Evolutionary conservation across 2,113 vertebrate species (phyloP).

Genomic region (Saccopteryx leptura): DNA sequence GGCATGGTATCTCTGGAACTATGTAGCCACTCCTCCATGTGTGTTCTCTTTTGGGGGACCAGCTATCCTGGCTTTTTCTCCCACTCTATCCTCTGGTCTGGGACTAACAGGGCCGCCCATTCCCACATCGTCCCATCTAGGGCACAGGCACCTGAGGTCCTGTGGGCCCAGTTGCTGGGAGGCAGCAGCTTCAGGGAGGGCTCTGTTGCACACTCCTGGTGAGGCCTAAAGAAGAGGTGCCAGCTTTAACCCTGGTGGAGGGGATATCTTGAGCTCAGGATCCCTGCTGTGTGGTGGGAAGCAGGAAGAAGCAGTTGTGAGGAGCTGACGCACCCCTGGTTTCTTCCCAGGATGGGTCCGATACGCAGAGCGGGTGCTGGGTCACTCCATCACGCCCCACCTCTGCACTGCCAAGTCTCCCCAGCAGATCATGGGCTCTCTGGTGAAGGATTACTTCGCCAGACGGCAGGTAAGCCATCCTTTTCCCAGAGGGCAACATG

Average conservation of each 20-base stretch:
- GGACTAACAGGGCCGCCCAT: neutral
- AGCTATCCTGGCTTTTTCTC: neutral
- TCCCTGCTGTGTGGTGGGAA: neutral
- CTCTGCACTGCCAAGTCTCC: conserved; percentile 97
- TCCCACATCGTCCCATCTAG: neutral
- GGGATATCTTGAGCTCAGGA: neutral
- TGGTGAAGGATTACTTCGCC: conserved; percentile 97
- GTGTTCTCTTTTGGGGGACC: neutral
- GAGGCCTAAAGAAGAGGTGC: too few species aligned
- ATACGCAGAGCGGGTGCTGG: conserved; percentile 95
- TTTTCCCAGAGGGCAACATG: fast-evolving
- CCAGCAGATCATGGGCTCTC: conserved; percentile 98
- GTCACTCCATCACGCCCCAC: conserved; percentile 94
- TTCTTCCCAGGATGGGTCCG: conserved; percentile 94
- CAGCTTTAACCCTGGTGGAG: fast-evolving
- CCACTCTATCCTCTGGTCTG: neutral
- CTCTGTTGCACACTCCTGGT: fast-evolving
- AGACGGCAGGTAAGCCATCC: conserved; percentile 92
- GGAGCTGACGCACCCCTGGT: neutral
- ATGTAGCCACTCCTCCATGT: too few species aligned
- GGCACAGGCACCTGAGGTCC: neutral
- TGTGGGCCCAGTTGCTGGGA: neutral
- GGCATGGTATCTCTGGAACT: fast-evolving
- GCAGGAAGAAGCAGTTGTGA: neutral
- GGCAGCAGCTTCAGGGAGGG: too few species aligned